Evolutionary conservation across 1,140 invertebrate species (phyloP), one percentile per base, ranked within the genome.

Genomic region (Bursaphelenchus mucronatus): DNA sequence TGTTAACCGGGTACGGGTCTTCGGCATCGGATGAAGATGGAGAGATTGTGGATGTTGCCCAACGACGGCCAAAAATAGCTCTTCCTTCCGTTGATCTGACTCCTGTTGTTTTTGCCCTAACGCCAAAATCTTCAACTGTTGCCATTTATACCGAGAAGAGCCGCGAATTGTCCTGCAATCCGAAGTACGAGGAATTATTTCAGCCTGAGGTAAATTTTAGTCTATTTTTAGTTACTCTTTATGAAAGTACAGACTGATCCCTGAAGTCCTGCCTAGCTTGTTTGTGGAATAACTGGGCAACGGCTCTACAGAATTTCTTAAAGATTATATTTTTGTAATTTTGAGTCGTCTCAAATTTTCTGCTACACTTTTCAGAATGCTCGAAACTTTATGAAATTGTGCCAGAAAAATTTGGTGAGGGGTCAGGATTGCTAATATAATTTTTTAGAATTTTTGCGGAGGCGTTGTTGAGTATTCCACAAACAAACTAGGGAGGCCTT

Each of bases 121-220:
- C 62, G 8, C n/a, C 56, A 19, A 39, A 53, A n/a, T 55, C 71
- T n/a, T 3, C 53, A 21, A 39, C 44, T 19, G 72, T 75, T 10
- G 76, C 73, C 0, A 47, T 82, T 8, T 40, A 91, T 63, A 88
- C 90, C 83, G 87, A 88, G 1, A 87, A 85, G 21, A 86, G 87
- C 3, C 88, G 89, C 79, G 91, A 94, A 83, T 82, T 98, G 6
- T 86, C 84, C 66, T 88, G 89, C 76, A 98, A 98, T 86, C 90
- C 92, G n/a, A 93, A 89, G 79, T 96, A 87, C 84, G 92, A 97
- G 63, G 91, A 97, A 82, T 83, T 98, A 4, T 97, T 89, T 86
- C 89, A 91, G n/a, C 92, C 94, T 5, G 86, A 89, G 11, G 85
- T 85, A 73, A 19, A n/a, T 45, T 0, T 13, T 61, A 7, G 43